Base-by-base conservation (phyloP, 2,888 invertebrate species). In the Lymantria dispar region DNA sequence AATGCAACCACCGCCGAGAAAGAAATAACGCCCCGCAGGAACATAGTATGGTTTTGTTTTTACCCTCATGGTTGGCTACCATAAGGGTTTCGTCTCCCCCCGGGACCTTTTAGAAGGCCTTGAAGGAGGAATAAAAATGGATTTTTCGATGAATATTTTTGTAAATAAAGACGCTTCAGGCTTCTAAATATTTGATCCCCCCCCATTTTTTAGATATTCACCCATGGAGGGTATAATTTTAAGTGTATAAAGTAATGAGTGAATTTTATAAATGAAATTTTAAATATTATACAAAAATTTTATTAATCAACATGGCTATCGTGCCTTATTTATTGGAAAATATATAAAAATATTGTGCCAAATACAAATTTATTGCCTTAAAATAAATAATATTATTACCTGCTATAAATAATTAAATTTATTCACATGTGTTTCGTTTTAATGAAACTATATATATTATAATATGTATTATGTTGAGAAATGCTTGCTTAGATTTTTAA, bases 271-370 rank as follows among this genome's bases (percentile, higher is more conserved):
- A 65, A 58, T 52, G 46, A 41, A 49, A 50, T 50, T 50, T 50
- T 50, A 31, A 59, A 59, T 56, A 52, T 54, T 61, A 60, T 59
- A 64, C 53, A 52, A 22, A 22, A 22, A 36, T 49, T 54, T 43
- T 54, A 49, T 56, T 64, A 64, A 60, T 61, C 55, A 58, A 22
- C 63, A 65, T 74, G 83, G 87, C 83, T 58, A 76, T 65, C 5
- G 86, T 87, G 87, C 87, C 87, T 86, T 86, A 86, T 74, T 68
- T 80, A 78, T 75, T 66, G 58, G 57, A 70, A 57, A 57, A 55
- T 53, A 59, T 38, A 38, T 38, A 60, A 61, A 50, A 56, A 62
- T 66, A 60, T 53, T 56, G 82, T 83, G 84, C 84, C 83, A 84
- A 84, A 83, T n/a, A 46, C 49, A 61, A 62, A 64, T 58, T 63